Conservation (phyloP, 2,888 invertebrate genomes). For the Clepsis dumicolana region DNA sequence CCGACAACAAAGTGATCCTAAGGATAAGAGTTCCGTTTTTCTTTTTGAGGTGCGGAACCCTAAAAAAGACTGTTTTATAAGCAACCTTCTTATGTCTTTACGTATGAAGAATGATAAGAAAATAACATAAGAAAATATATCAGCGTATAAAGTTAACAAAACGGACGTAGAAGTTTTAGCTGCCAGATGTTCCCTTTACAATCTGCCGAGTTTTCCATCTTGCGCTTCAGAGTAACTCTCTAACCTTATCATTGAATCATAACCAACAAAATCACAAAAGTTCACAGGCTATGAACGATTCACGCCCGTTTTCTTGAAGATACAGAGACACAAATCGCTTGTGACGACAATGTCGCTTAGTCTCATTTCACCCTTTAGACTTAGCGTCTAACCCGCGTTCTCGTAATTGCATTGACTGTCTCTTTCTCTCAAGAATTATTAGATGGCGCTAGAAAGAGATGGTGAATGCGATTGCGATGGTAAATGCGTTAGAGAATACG, state of each 20-base stretch:
- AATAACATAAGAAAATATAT: constrained; percentile 35
- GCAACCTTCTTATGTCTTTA: not conserved
- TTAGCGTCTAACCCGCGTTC: not conserved
- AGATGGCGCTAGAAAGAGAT: not conserved
- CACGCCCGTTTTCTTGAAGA: not conserved
- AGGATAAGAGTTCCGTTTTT: no score
- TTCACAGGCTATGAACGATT: constrained; percentile 8
- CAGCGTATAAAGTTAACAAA: constrained; percentile 41
- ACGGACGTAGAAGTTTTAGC: constrained; percentile 34
- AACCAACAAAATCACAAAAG: constrained; percentile 9
- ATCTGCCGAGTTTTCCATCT: constrained; percentile 39
- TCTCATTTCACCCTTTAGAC: not conserved
- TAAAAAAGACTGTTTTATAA: not conserved
- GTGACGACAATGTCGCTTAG: constrained; percentile 12
- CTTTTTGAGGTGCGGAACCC: no score
- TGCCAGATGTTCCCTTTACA: constrained; percentile 42
- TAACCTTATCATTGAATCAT: constrained; percentile 22
- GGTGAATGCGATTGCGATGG: not conserved
- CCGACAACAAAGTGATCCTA: not conserved
- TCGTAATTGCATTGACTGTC: not conserved
- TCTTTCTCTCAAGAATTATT: not conserved
- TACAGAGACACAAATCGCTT: constrained; percentile 15
- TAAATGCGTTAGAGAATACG: not conserved
- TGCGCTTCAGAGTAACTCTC: constrained; percentile 31
- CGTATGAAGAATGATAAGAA: constrained; percentile 11